These are phyloP conservation scores for Hofmannophila pseudospretella DNA, from an alignment of 2,888 invertebrate genomes.

Conservation along the genomic window DNA sequence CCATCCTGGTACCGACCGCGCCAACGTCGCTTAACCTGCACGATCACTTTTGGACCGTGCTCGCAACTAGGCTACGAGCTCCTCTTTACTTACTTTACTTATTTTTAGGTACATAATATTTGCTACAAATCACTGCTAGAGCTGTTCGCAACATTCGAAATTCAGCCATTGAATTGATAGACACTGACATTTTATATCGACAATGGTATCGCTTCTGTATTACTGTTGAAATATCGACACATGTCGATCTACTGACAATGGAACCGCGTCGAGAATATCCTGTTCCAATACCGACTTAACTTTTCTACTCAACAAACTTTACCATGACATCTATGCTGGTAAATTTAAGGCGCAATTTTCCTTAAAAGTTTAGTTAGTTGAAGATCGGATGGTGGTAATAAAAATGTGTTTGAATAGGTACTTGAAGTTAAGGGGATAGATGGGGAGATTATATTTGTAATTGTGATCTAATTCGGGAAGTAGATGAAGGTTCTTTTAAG, in stretches of 20 bases:
- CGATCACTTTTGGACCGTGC: too few species aligned
- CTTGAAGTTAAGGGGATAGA: slow-evolving; percentile 63
- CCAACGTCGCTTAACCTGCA: too few species aligned
- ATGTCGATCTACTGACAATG: slow-evolving; percentile 60
- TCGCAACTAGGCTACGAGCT: too few species aligned
- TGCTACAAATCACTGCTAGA: too few species aligned
- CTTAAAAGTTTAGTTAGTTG: slow-evolving; percentile 8
- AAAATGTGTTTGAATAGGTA: slow-evolving; percentile 47
- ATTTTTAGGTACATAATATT: too few species aligned
- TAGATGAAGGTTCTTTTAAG: slow-evolving; percentile 20
- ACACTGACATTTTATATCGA: slow-evolving; percentile 20
- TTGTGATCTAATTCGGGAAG: slow-evolving; percentile 57
- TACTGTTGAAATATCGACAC: slow-evolving; percentile 56
- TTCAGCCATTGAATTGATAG: too few species aligned
- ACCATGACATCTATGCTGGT: slow-evolving; percentile 10
- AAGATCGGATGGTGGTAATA: slow-evolving; percentile 11
- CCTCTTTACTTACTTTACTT: too few species aligned
- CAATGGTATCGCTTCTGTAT: slow-evolving; percentile 25
- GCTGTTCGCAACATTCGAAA: too few species aligned
- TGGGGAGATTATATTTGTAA: slow-evolving; percentile 61
- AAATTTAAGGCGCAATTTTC: slow-evolving; percentile 25
- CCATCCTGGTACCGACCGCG: too few species aligned
- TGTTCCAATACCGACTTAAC: slow-evolving; percentile 31
- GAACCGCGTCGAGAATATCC: slow-evolving; percentile 48
- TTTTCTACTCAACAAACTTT: slow-evolving; percentile 7